phyloP scores from a whole-genome alignment of 2,797 vertebrate genomes.

The Thripadectes ignobilis region DNA sequence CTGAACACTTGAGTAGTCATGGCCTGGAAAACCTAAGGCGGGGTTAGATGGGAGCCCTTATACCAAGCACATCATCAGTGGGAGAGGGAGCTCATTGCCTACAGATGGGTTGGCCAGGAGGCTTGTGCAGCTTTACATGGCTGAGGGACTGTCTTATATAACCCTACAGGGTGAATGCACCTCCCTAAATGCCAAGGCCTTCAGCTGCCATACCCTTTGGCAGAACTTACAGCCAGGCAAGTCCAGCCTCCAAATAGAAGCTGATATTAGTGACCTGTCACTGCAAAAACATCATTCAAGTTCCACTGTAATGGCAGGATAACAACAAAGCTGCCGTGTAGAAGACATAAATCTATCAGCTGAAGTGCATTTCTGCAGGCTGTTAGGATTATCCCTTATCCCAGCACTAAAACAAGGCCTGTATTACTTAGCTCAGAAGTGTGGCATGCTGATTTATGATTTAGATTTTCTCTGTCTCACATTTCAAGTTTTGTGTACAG shows the following conservation, averaged over 20 bases:
- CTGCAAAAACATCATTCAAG: background rate
- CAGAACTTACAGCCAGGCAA: background rate
- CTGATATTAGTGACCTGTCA: background rate
- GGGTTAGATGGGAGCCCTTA: background rate
- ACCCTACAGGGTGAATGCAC: fast-evolving
- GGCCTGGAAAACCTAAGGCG: background rate
- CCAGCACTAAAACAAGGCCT: background rate
- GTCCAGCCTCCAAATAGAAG: background rate
- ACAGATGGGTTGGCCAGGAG: fast-evolving
- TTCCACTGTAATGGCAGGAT: background rate
- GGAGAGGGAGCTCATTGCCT: background rate
- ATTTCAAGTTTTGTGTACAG: background rate
- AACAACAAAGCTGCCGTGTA: background rate
- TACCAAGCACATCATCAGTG: background rate
- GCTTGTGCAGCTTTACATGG: background rate
- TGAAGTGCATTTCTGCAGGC: background rate
- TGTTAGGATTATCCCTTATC: background rate
- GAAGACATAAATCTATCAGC: background rate
- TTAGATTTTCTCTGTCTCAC: background rate
- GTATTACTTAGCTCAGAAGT: background rate
- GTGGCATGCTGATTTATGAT: background rate
- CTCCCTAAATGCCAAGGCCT: background rate
- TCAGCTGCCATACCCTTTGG: background rate
- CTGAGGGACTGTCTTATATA: background rate
- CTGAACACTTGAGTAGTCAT: background rate